Base-by-base conservation (phyloP, 2,797 vertebrate genomes). In the Tamandua tetradactyla region DNA sequence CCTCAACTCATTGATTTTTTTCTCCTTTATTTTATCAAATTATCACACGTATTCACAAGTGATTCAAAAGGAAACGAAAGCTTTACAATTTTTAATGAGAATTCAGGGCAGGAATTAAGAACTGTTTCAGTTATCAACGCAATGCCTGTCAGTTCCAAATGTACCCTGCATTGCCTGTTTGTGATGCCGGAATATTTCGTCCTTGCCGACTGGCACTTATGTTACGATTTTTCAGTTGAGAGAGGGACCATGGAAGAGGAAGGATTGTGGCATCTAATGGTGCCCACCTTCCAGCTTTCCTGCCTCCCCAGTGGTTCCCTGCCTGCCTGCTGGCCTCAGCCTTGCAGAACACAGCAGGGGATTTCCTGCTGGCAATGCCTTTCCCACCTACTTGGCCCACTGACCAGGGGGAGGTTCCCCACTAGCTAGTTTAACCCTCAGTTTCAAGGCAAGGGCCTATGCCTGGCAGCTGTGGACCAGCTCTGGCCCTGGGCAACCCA, bases 61-160 rank as follows among this genome's bases (percentile, higher is more conserved):
- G 30, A 86, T 66, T 80, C 62, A 85, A 61, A 82, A 95, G 37
- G 57, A 89, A 94, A 86, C 27, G 35, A 93, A 72, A 42, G 23
- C 75, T 68, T 75, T 59, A 27, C 89, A 89, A 74, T 40, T 47
- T 72, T 42, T 44, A 76, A 23, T 64, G 13, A 75, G 44, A 20
- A 3, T 35, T 71, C 22, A 25, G 35, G 55, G 15, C 44, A 85
- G 57, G 86, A 52, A 15, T 61, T 64, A 79, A 57, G 37, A 64
- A 85, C 22, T 42, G 10, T 42, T 74, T 81, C 55, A 85, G 49
- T 44, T 47, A 52, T 78, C 49, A 68, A 0, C 4, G 25, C 14
- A 25, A 74, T 20, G 59, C 17, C n/a, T 57, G 17, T 75, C 9
- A 52, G 59, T 7, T 74, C 27, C 40, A 74, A 52, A 27, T 7